Percentiles rank a stretch among this genome's conserved stretches.
These are phyloP conservation scores for Gadopsis bispinosus DNA, from an alignment of 2,797 vertebrate species.

Conservation along the genomic window DNA sequence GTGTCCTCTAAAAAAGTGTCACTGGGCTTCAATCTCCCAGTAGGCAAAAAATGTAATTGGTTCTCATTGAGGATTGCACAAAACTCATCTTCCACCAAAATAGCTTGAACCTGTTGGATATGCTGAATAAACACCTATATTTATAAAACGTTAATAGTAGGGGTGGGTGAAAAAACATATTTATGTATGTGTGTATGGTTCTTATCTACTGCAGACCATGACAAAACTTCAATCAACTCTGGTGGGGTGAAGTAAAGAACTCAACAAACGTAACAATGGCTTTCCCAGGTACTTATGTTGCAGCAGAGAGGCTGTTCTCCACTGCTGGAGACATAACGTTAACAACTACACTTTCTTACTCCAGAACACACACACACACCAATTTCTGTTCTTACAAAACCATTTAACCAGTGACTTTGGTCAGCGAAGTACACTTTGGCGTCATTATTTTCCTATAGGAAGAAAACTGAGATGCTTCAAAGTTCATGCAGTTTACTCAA, in stretches of 20 bases:
- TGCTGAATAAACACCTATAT: too few species aligned
- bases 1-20: background rate
- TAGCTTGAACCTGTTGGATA: background rate
- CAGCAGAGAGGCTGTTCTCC: background rate
- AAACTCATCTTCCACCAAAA: background rate
- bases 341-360: background rate
- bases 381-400: background rate
- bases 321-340: too few species aligned
- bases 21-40: background rate
- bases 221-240: slow-evolving; percentile 15
- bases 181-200: too few species aligned
- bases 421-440: too few species aligned
- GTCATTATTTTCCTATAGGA: background rate
- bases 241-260: background rate
- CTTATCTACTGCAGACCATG: background rate
- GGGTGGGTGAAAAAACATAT: too few species aligned
- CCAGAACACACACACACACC: too few species aligned
- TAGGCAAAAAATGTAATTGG: background rate
- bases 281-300: background rate
- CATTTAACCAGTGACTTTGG: background rate
- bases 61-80: background rate
- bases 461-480: background rate
- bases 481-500: background rate
- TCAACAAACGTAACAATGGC: background rate
- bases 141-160: too few species aligned